A percentile compares a stretch with the other conserved stretches of the same genome.
These are phyloP conservation scores for Daboia siamensis DNA, from an alignment of 2,113 vertebrate species.

Conservation along the genomic window DNA sequence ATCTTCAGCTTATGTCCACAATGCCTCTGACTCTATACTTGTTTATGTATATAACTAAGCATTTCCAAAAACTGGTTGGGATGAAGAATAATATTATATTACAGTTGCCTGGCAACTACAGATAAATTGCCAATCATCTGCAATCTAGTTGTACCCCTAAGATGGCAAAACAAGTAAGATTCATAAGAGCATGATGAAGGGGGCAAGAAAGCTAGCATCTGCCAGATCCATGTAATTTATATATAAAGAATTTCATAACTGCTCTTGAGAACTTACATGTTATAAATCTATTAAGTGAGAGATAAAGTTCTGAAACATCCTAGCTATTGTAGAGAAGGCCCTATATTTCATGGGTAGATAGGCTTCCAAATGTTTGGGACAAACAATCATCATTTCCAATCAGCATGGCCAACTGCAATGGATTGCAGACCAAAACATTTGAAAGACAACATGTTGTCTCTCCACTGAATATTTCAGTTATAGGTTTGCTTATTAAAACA, in stretches of 20 bases:
- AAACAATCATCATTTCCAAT: neutral
- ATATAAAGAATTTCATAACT: neutral
- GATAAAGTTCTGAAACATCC: neutral
- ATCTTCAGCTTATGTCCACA: neutral
- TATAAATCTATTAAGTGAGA: neutral
- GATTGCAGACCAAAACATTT: neutral
- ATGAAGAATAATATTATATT: slow-evolving; percentile 4
- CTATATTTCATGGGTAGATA: neutral
- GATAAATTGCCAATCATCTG: neutral
- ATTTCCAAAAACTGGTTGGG: neutral
- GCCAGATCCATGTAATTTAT: neutral
- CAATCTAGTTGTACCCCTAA: neutral
- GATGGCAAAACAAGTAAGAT: neutral
- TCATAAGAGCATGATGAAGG: neutral
- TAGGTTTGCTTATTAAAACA: neutral
- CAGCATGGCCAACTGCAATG: neutral
- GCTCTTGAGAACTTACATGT: neutral
- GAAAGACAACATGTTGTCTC: neutral
- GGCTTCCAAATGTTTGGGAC: neutral
- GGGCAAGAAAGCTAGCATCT: neutral
- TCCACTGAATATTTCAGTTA: neutral
- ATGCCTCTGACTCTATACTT: neutral
- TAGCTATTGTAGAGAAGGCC: neutral
- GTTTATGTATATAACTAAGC: neutral
- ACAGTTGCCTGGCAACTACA: slow-evolving; percentile 15